Evolutionary conservation across 2,888 invertebrate species (phyloP), one percentile per base, ranked within the genome.

Genomic region (Xestia rhomboidea): DNA sequence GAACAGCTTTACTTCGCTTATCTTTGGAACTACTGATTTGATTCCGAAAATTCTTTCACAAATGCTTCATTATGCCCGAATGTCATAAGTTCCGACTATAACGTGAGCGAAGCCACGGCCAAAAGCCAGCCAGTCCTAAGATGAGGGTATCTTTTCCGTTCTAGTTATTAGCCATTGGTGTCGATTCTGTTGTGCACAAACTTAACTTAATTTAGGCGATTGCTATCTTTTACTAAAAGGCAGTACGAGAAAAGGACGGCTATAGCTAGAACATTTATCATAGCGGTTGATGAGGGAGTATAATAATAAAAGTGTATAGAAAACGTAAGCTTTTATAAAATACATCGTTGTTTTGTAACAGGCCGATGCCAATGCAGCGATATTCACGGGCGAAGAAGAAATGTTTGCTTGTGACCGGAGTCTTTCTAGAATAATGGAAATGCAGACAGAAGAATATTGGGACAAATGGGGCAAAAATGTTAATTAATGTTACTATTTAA

Each of bases 301-400:
- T 18, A 34, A 34, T 34, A 34, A 21, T 49, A 11, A 13, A 49
- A 49, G 49, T 51, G 51, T 51, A 54, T 57, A 54, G 54, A 13
- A 11, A 46, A 15, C 30, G 38, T 67, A 2, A 51, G 4, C n/a
- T 72, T 30, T 64, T 57, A 34, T 21, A 57, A 18, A 73, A 49
- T 2, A 30, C 8, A 10, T 1, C 27, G n/a, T 86, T 81, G 76
- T 85, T 77, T 77, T 73, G 91, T 93, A 71, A 63, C 90, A 98
- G 98, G 98, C 98, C 75, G 97, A 98, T 90, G 97, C 98, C 34
- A 97, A 97, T 84, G 98, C 99, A 7, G 99, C 98, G 90, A 98
- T 99, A 88, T 99, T 99, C 91, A 99, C 99, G 1, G 99, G 99
- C 0, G 99, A 99, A 93, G 99, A 99, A 95, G 99, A 99, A 96